Evolutionary conservation across 2,797 vertebrate species (phyloP), one percentile per base, ranked within the genome.

Genomic region (Enteromius fasciolatus): DNA sequence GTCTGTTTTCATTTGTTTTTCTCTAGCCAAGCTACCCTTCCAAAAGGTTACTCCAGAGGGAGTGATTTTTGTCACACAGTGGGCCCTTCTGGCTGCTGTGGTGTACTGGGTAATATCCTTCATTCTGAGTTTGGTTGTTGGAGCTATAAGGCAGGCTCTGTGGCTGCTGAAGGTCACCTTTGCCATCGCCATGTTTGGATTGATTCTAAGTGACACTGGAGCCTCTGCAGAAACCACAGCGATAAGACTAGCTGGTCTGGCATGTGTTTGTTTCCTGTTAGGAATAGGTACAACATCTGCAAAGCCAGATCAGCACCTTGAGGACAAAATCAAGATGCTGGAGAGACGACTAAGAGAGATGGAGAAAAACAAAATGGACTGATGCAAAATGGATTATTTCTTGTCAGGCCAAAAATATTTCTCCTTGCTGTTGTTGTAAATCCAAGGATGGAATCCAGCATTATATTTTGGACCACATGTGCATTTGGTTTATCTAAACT

Each of bases 71-170:
- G 89, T 95, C 0, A 39, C 36, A 36, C 89, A 92, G 84, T 95
- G 94, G 94, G 52, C 92, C 1, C 79, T 94, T 1, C 59, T 92
- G 61, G 88, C 91, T 77, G 54, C 93, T 46, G 48, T 92, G 75
- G 89, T 87, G 67, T 94, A 94, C 88, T 92, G 90, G 92, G 84
- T 95, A 23, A 57, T 92, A 41, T 93, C 91, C 23, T 72, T 94
- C 0, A 28, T 80, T 20, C 79, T 93, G 44, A 76, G 80, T 63
- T 70, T 94, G 70, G 83, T 93, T 0, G 78, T 87, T 15, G 90
- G 89, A n/a, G 76, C 89, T 9, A 79, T 94, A 84, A 88, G 90
- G 61, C 84, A 86, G 66, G 82, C 85, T 3, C 41, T 94, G 76
- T 92, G 93, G 92, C 77, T 94, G 54, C 78, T 94, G 69, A 94